These are phyloP conservation scores for Sebastolobus alascanus DNA, from an alignment of 2,797 vertebrate species.

Conservation along the genomic window DNA sequence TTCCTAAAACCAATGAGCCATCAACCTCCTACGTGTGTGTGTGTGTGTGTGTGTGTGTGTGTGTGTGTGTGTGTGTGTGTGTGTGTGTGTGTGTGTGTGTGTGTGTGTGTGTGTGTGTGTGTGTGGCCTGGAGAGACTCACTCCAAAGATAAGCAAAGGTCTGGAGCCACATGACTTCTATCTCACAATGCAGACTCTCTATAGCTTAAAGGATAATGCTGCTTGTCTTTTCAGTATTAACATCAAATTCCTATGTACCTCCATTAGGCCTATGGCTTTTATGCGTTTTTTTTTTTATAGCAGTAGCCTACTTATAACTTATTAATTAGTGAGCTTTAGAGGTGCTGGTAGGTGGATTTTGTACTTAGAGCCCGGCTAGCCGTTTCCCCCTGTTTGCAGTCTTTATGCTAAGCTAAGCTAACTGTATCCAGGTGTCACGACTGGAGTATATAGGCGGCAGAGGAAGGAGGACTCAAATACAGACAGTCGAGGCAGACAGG, in stretches of 20 bases:
- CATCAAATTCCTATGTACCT: neutral
- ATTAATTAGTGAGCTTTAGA: too few species aligned
- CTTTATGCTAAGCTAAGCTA: too few species aligned
- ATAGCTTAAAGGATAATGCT: neutral
- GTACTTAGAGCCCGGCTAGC: too few species aligned
- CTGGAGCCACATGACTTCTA: conserved; percentile 30
- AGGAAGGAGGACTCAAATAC: too few species aligned
- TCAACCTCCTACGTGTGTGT: neutral
- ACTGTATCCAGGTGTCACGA: too few species aligned
- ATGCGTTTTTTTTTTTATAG: too few species aligned
- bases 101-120: neutral
- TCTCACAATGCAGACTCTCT: neutral
- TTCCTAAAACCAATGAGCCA: neutral
- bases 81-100: neutral
- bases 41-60: neutral
- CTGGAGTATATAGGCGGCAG: too few species aligned
- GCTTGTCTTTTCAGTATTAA: neutral
- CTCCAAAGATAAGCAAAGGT: neutral
- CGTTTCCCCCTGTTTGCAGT: too few species aligned
- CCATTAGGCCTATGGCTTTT: neutral
- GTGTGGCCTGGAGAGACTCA: neutral
- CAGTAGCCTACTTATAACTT: too few species aligned
- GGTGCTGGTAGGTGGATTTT: too few species aligned
- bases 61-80: neutral
- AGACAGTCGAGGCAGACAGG: too few species aligned